Evolutionary conservation across 2,797 vertebrate genomes (phyloP), one percentile per base, ranked within the genome.

Genomic region (Pogonophryne albipinna): DNA sequence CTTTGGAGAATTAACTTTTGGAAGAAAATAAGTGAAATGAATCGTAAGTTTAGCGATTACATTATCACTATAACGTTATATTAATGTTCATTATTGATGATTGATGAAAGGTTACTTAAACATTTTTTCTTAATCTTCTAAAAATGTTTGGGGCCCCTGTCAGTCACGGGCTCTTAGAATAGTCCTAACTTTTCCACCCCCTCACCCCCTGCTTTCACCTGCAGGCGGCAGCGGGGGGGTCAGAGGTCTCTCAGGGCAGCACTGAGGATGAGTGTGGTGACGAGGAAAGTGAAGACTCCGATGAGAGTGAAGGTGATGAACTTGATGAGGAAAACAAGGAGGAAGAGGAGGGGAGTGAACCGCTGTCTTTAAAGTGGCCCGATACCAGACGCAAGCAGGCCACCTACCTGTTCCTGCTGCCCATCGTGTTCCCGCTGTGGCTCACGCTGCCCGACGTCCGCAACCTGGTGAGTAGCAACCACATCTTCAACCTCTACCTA

Each of bases 341-440:
- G 1, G 78, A 93, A 17, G 92, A 93, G 0, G 93, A 94, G 50
- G 94, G 95, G 10, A 97, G 95, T n/a, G 96, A 97, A 85, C 98
- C 98, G 14, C 92, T 99, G 77, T 97, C 96, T 79, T 87, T 99
- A 66, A 91, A 94, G 58, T 99, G 98, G 98, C 98, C 98, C 0
- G 87, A 96, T 38, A 96, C 91, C 1, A 57, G 80, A 38, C 95
- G 95, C 42, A 99, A 99, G 75, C 96, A 95, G 79, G 82, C 94
- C 77, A 97, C 96, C 0, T 99, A 98, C 51, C 95, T 99, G 66
- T 65, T 97, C 4, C 94, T 99, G 64, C 85, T 99, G 8, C 98
- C 98, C 78, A 97, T 99, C 58, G 93, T 98, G 83, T 95, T 99
- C 69, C 96, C 96, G 0, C 89, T 99, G 80, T 99, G 98, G 98